Evolutionary conservation across 1,140 invertebrate species (phyloP), one percentile per base, ranked within the genome.

Genomic region (Lethrus apterus): DNA sequence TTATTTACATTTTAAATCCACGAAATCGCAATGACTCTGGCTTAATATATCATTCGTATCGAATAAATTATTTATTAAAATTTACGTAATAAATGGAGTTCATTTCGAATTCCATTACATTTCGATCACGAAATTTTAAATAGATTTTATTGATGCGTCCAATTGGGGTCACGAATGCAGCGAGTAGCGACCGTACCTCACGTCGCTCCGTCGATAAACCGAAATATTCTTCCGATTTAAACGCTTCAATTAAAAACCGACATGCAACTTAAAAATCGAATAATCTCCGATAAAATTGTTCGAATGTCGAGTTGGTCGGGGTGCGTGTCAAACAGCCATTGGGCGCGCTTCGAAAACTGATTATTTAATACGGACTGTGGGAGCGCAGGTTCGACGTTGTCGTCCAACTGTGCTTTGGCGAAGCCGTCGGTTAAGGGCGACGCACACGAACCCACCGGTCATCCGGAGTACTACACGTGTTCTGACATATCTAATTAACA

Each of bases 401-500:
- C 15, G 34, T 10, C 45, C 45, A 36, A 29, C 19, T 41, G 3
- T 11, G 17, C 13, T 14, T 40, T 46, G 29, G 8, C 18, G 18
- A 24, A 10, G 23, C 3, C 14, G 4, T 32, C 5, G n/a, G 34
- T 14, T 8, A 26, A n/a, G 10, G 8, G 10, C 2, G 14, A 24
- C n/a, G 17, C 10, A 17, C 38, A 20, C 10, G 20, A 46, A 29
- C 13, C n/a, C 34, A 24, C 11, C 33, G 45, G 29, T 38, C 24
- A 45, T 33, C 43, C 38, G 31, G 31, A 26, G 31, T 36, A 45
- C 42, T 49, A 53, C 51, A 53, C 38, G 51, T 53, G 51, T 53
- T 38, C 47, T 50, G 51, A 53, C 51, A 50, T 45, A 42, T 50
- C 47, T 53, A 53, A 53, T 53, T 53, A 53, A 46, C 46, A 49